Evolutionary conservation across 2,888 invertebrate genomes (phyloP).

Genomic region (Leptopilina myrica): DNA sequence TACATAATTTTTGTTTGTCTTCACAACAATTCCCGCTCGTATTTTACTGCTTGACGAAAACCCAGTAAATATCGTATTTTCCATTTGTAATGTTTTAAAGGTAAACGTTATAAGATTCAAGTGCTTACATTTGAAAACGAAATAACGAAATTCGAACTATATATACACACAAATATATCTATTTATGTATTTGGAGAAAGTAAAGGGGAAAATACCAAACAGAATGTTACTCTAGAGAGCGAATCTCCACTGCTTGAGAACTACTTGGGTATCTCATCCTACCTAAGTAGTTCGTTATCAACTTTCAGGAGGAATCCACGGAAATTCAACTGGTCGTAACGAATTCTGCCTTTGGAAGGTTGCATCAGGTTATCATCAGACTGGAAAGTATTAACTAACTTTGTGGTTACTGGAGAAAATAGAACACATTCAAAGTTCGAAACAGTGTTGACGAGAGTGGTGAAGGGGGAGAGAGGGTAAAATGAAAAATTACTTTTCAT

Average conservation of each 20-base stretch:
- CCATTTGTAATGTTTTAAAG: background rate
- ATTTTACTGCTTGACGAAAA: background rate
- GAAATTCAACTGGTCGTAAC: slow-evolving; percentile 27
- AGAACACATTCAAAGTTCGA: slow-evolving; percentile 1
- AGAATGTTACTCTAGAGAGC: slow-evolving; percentile 15
- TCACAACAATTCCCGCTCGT: background rate
- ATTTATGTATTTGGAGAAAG: background rate
- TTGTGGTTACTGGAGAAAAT: slow-evolving; percentile 4
- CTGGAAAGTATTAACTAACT: slow-evolving; percentile 28
- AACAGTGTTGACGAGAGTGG: background rate
- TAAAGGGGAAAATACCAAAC: slow-evolving; percentile 12
- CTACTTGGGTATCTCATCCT: slow-evolving; percentile 32
- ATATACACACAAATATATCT: background rate
- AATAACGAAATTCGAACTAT: slow-evolving; percentile 17
- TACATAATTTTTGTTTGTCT: slow-evolving; percentile 4
- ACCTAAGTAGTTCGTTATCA: slow-evolving; percentile 37
- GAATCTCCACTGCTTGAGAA: slow-evolving; percentile 19
- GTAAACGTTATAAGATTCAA: background rate
- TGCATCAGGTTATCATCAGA: slow-evolving; percentile 19
- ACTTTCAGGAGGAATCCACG: slow-evolving; percentile 26
- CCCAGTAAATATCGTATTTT: background rate
- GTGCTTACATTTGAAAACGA: slow-evolving; percentile 2
- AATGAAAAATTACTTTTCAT: slow-evolving; percentile 17
- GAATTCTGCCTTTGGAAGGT: slow-evolving; percentile 24
- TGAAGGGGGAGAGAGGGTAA: background rate